Conservation (phyloP, 2,797 vertebrate species). For the Lateolabrax maculatus region DNA sequence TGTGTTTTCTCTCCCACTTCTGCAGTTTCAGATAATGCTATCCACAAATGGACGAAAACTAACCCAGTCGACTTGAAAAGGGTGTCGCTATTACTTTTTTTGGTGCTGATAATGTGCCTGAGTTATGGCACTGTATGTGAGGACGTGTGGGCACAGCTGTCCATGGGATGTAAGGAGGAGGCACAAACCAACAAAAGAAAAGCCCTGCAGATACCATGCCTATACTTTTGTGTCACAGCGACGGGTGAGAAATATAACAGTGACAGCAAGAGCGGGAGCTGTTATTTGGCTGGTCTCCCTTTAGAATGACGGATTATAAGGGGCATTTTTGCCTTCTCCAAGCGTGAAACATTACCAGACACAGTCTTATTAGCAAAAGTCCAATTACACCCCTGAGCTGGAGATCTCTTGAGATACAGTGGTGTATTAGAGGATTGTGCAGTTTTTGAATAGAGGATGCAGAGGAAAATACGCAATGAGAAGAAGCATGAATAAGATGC, state of each 20-base stretch:
- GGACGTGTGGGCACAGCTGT: slow-evolving; percentile 11
- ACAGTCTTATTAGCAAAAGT: background rate
- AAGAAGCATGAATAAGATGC: background rate
- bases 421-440: slow-evolving; percentile 13
- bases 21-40: background rate
- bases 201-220: background rate
- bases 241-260: background rate
- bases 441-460: slow-evolving; percentile 9
- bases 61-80: background rate
- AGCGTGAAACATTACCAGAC: slow-evolving; percentile 9
- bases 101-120: background rate
- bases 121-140: background rate
- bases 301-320: slow-evolving; percentile 12
- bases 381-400: slow-evolving; percentile 3
- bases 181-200: slow-evolving; percentile 3
- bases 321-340: background rate
- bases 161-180: slow-evolving; percentile 2
- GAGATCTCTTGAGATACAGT: slow-evolving; percentile 23
- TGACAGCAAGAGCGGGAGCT: background rate
- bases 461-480: background rate
- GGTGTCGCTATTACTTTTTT: background rate
- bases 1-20: slow-evolving; percentile 8
- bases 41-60: slow-evolving; percentile 6
- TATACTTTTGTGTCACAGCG: background rate
- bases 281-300: background rate